phyloP scores from a whole-genome alignment of 2,113 vertebrate genomes.

The Tetrax tetrax region DNA sequence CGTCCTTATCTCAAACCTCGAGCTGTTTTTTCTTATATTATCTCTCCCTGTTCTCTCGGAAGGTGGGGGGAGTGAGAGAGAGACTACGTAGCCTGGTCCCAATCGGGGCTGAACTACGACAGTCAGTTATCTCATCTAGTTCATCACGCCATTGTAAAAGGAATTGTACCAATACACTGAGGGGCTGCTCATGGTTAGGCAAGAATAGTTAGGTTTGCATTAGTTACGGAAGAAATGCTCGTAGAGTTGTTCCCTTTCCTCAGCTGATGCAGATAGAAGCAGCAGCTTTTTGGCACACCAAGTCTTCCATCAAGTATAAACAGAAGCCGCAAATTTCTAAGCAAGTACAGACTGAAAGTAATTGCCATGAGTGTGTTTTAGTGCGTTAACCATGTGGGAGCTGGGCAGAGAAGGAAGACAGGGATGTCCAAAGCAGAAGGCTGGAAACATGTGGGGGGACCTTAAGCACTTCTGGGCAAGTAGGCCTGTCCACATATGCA shows the following conservation, averaged over 20 bases:
- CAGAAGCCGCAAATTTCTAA: background rate
- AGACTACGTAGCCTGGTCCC: no score
- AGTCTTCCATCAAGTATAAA: background rate
- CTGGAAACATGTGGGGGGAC: background rate
- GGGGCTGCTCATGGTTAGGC: background rate
- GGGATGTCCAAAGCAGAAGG: background rate
- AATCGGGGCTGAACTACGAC: no score
- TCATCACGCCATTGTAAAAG: background rate
- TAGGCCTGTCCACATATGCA: fast-evolving
- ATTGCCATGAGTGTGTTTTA: background rate
- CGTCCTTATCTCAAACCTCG: no score
- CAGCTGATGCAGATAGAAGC: background rate
- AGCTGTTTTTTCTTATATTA: no score
- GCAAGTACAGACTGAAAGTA: background rate
- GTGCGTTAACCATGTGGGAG: background rate
- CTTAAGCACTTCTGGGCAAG: background rate
- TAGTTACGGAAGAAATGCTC: background rate
- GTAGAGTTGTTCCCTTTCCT: background rate
- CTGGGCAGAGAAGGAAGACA: background rate
- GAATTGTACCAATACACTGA: background rate
- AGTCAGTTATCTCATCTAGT: background rate
- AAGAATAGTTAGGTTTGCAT: background rate
- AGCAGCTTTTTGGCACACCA: background rate
- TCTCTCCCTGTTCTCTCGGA: no score
- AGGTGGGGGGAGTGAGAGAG: no score